phyloP scores from a whole-genome alignment of 92 coral and sea anemone species.

The Epizoanthus rinbou region DNA sequence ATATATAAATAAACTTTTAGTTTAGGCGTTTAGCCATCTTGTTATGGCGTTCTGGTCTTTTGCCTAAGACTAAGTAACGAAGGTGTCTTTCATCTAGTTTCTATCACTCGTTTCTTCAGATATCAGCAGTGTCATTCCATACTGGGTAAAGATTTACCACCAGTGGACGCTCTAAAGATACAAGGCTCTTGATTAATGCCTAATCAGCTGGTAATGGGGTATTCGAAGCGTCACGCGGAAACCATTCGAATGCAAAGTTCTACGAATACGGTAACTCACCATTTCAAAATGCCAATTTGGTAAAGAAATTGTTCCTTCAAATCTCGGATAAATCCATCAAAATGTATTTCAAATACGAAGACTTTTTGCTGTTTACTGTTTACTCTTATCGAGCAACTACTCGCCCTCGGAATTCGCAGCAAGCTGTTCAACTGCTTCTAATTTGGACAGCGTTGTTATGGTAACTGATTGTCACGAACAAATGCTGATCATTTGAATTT shows the following conservation, averaged over 20 bases:
- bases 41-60: too few species aligned
- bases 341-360: neutral
- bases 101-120: too few species aligned
- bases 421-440: neutral
- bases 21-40: too few species aligned
- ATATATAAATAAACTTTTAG: neutral
- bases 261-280: constrained; percentile 2
- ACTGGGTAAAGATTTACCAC: too few species aligned
- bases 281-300: neutral
- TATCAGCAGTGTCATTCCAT: too few species aligned
- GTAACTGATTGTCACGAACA: neutral
- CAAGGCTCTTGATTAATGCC: too few species aligned
- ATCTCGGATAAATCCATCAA: neutral
- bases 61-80: too few species aligned
- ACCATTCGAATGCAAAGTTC: constrained; percentile 26
- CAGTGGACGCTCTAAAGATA: too few species aligned
- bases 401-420: constrained; percentile 28
- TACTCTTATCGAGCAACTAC: constrained; percentile 3
- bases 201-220: too few species aligned
- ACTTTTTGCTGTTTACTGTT: constrained; percentile 18
- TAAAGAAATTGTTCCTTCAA: neutral
- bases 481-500: too few species aligned
- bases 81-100: too few species aligned
- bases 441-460: constrained; percentile 31
- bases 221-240: constrained; percentile 17